Conservation (phyloP, 2,888 invertebrate species). For the Pseudolycoriella hygida region DNA sequence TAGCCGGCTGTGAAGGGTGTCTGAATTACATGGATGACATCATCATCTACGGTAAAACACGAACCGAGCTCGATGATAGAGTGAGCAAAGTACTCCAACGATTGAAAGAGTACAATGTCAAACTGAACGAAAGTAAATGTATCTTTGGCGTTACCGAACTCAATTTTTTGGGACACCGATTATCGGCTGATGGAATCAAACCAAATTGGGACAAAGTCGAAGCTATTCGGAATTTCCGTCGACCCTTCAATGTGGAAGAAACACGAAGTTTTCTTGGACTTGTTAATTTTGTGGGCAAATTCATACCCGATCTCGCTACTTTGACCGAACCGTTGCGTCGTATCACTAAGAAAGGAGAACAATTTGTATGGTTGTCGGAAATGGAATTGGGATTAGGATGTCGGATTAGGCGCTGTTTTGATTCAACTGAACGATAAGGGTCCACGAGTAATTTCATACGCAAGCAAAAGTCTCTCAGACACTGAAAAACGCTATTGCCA, state of each 20-base stretch:
- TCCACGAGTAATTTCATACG: slow-evolving; percentile 18
- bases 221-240: slow-evolving; percentile 13
- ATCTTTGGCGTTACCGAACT: slow-evolving; percentile 12
- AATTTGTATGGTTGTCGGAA: slow-evolving; percentile 18
- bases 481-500: slow-evolving; percentile 20
- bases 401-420: slow-evolving; percentile 10
- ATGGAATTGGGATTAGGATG: too few species aligned
- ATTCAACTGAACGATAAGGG: slow-evolving; percentile 10
- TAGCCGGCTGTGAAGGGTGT: slow-evolving; percentile 18
- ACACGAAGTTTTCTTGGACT: slow-evolving; percentile 18
- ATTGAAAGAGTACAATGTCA: slow-evolving; percentile 8
- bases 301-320: slow-evolving; percentile 13
- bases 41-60: slow-evolving; percentile 1
- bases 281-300: slow-evolving; percentile 19
- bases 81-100: slow-evolving; percentile 12
- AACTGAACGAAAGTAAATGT: slow-evolving; percentile 16
- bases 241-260: slow-evolving; percentile 15
- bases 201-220: slow-evolving; percentile 13
- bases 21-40: slow-evolving; percentile 24
- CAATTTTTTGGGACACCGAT: slow-evolving; percentile 16
- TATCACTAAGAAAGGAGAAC: slow-evolving; percentile 11
- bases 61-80: slow-evolving; percentile 16
- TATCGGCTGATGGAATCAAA: slow-evolving; percentile 15
- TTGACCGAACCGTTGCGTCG: slow-evolving; percentile 7
- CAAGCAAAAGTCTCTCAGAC: slow-evolving; percentile 17